A percentile compares a stretch with the other conserved stretches of the same genome.
Conservation (phyloP, 2,797 vertebrate species). For the Dendrocincla fuliginosa region DNA sequence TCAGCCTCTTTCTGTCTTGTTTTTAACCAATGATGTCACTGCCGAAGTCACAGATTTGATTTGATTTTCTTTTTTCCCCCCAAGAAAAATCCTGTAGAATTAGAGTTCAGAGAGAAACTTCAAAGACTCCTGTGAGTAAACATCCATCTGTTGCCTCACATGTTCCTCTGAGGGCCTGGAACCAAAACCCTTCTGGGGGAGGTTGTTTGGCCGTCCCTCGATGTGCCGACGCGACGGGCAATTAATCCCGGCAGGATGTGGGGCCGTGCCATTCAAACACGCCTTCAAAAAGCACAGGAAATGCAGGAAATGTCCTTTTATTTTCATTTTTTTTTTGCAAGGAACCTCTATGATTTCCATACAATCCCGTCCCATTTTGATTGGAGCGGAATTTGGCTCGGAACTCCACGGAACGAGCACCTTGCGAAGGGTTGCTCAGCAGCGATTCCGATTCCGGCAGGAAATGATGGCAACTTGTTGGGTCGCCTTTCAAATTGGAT, state of each 20-base stretch:
- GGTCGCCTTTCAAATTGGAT: conserved; percentile 45
- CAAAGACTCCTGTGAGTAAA: neutral
- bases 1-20: neutral
- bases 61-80: neutral
- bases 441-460: neutral
- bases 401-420: neutral
- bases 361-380: neutral
- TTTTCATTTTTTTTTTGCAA: neutral
- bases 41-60: neutral
- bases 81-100: neutral
- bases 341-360: neutral
- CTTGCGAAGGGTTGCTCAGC: neutral
- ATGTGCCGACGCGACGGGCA: neutral
- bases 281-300: neutral
- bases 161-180: neutral
- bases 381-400: neutral
- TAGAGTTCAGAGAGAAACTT: neutral
- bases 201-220: neutral
- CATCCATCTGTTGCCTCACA: neutral
- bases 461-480: conserved; percentile 12
- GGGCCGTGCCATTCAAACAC: neutral
- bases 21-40: neutral
- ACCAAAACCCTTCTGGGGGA: neutral
- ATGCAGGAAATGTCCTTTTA: neutral
- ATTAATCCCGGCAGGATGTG: neutral